phyloP scores from a whole-genome alignment of 2,113 vertebrate species.

The Calidris pugnax region DNA sequence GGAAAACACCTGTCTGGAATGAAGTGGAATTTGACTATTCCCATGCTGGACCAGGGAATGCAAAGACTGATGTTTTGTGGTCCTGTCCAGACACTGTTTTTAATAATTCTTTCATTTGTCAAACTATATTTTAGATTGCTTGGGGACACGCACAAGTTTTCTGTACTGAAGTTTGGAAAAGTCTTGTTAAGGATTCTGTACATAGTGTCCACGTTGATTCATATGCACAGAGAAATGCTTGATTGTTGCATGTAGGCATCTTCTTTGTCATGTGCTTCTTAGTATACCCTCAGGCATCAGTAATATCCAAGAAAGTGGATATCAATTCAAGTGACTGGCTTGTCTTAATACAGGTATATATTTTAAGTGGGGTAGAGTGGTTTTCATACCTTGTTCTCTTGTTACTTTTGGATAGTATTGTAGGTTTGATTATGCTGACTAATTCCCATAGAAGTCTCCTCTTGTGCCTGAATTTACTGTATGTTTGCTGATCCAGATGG shows the following conservation, averaged over 20 bases:
- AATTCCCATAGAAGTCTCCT: not conserved
- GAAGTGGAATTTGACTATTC: not conserved
- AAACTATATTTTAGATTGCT: not conserved
- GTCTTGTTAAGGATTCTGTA: not conserved
- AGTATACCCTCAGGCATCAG: not conserved
- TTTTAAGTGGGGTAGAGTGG: not conserved
- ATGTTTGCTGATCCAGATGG: constrained; percentile 43
- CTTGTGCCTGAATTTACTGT: not conserved
- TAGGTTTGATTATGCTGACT: not conserved
- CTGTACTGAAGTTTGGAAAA: not conserved
- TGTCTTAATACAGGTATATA: not conserved
- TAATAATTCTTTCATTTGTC: not conserved
- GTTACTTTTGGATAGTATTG: not conserved
- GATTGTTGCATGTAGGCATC: not conserved
- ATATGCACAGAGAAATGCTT: not conserved
- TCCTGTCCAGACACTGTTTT: not conserved
- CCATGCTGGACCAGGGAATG: not conserved
- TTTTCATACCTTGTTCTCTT: not conserved
- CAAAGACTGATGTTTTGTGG: not conserved
- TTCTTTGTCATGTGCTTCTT: not conserved
- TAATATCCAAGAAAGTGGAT: not conserved
- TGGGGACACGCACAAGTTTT: not conserved
- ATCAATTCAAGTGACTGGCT: not conserved
- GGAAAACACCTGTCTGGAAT: not conserved
- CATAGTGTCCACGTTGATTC: rapidly evolving